Base-by-base conservation (phyloP, 2,113 vertebrate species). In the Plecotus auritus region DNA sequence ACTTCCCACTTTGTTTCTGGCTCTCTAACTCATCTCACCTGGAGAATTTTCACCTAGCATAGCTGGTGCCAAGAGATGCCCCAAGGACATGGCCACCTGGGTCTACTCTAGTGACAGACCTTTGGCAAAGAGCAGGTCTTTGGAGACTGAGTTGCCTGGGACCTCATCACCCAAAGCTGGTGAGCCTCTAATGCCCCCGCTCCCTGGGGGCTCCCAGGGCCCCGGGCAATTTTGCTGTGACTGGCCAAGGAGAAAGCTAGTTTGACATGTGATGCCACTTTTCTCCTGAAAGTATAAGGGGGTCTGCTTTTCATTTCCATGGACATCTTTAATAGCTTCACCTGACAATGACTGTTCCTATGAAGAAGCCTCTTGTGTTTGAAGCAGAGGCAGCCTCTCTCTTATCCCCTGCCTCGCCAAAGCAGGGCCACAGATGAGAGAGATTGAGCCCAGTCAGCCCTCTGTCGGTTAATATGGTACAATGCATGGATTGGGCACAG, bases 1-100 rank as follows among this genome's bases (percentile, higher is more conserved):
- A 99, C 99, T 99, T 98, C 97, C 97, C 95, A 98, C 97, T 98
- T 98, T 95, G 97, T 99, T 98, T 98, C 97, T 67, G 81, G 98
- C 97, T 98, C 97, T 96, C 97, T 86, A 98, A 98, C 37, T 98
- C 98, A 98, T 98, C 97, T 98, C 97, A 97, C 87, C 94, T 97
- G 98, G 98, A 98, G 98, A 98, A 98, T 98, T 98, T 97, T 97
- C 96, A 97, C 70, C 97, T 94, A 78, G 94, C 94, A 90, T 96
- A 95, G 91, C 96, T 96, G 95, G 96, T 96, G 96, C 95, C 77
- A 94, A 96, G 97, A 96, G 97, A 95, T 97, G 97, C 96, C 95
- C 95, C 67, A 90, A 97, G 96, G 97, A 98, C 96, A 92, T 96
- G 90, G 93, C 96, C 88, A 91, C 87, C 91, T 94, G 95, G 97